Evolutionary conservation across 2,797 vertebrate species (phyloP).

Genomic region (Pseudochaenichthys georgianus): DNA sequence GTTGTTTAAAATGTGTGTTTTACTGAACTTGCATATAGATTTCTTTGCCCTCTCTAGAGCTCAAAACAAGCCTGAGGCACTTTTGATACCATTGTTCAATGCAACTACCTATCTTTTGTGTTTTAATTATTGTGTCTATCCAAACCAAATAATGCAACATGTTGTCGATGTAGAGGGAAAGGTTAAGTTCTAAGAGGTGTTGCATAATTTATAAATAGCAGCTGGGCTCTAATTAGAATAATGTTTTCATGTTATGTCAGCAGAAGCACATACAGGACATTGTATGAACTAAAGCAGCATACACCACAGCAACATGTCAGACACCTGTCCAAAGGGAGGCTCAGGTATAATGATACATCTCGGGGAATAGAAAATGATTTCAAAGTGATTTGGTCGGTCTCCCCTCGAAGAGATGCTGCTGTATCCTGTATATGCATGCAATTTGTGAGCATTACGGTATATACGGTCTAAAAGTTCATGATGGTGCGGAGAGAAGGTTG

Average conservation of each 20-base stretch:
- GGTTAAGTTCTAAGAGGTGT: conserved; percentile 4
- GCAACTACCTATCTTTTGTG: conserved; percentile 12
- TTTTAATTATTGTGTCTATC: conserved; percentile 29
- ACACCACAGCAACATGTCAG: conserved; percentile 1
- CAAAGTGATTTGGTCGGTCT: neutral
- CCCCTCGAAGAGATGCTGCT: neutral
- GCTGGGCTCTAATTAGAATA: neutral
- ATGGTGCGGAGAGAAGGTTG: conserved; percentile 52
- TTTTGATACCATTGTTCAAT: conserved; percentile 10
- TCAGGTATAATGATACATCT: conserved; percentile 3
- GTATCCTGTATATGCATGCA: conserved; percentile 17
- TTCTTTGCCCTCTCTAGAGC: conserved; percentile 1
- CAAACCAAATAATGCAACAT: conserved; percentile 19
- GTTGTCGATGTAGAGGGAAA: conserved; percentile 11
- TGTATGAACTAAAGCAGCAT: neutral
- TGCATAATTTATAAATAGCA: conserved; percentile 9
- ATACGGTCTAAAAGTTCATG: conserved; percentile 33
- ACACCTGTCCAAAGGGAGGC: conserved; percentile 12
- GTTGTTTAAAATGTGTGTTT: conserved; percentile 29
- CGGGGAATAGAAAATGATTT: neutral
- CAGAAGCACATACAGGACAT: neutral
- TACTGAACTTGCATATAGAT: neutral
- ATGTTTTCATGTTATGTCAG: too few relatives aligned
- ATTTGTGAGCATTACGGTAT: conserved; percentile 21
- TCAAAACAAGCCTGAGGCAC: conserved; percentile 39